Base-by-base conservation (phyloP, 2,888 invertebrate genomes). In the Campopleginae sp. region DNA sequence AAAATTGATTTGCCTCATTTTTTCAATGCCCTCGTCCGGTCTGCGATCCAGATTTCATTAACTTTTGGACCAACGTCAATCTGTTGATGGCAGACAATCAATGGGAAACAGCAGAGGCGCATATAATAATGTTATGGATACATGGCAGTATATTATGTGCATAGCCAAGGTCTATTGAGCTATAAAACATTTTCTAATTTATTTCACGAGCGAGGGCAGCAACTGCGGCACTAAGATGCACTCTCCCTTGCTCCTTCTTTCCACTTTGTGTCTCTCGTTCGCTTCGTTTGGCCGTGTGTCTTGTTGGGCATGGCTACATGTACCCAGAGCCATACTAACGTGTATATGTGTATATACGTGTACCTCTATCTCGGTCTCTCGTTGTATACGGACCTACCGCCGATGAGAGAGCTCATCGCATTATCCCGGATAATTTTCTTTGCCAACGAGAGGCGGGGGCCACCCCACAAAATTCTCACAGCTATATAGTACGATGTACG, bases 321-420 rank as follows among this genome's bases (percentile, higher is more conserved):
- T 71, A 71, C 51, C 51, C 77, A 51, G n/a, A 31, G 44, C 33
- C 46, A 61, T 63, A 46, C 42, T 46, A 31, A 61, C 61, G 48
- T 61, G 58, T 74, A 79, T 77, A 86, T 31, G 71, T 23, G 61
- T 19, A 38, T 27, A 7, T 38, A 65, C n/a, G 5, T 2, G 7
- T 23, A 81, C n/a, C n/a, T 74, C 76, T 75, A 33, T 31, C 72
- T 66, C 12, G 33, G 10, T 38, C 51, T 46, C 70, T 17, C 58
- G 71, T 31, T 65, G 46, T 31, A 48, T 81, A 58, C 76, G 61
- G 85, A 88, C 84, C 85, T 85, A 85, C 84, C 85, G 81, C 86
- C 88, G 86, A 86, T 88, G 85, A 84, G 86, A 84, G 86, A 84
- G 84, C 84, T 87, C 87, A 85, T 87, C 81, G 85, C 85, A 86